These are phyloP conservation scores for Synanthedon vespiformis DNA, from an alignment of 2,888 invertebrate species.

Conservation along the genomic window DNA sequence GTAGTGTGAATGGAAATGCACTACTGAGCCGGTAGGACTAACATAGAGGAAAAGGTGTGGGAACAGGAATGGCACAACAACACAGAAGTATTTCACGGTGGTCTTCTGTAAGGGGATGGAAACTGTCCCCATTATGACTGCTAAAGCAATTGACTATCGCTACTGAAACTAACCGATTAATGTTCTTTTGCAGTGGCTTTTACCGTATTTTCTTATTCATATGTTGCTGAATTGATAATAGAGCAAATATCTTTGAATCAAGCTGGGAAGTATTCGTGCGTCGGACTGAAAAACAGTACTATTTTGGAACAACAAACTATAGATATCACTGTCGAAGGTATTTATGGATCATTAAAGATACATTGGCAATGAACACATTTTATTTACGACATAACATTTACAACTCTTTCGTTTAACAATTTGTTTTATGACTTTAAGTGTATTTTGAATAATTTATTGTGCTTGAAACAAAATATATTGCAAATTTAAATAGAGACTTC, in stretches of 20 bases:
- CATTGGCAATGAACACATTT: not conserved
- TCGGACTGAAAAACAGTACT: slow-evolving; percentile 19
- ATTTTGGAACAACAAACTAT: slow-evolving; percentile 16
- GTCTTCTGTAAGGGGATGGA: too few relatives aligned
- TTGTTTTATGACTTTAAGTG: not conserved
- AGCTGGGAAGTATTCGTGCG: slow-evolving; percentile 37
- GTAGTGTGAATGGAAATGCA: too few relatives aligned
- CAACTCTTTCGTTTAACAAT: not conserved
- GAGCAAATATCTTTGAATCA: slow-evolving; percentile 24
- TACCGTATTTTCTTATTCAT: slow-evolving; percentile 24
- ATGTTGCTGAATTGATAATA: slow-evolving; percentile 35
- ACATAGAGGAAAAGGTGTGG: too few relatives aligned
- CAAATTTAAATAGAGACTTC: too few relatives aligned
- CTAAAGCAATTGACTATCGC: too few relatives aligned
- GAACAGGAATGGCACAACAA: too few relatives aligned
- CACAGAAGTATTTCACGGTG: too few relatives aligned
- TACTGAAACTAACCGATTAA: too few relatives aligned
- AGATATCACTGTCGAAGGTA: slow-evolving; percentile 36
- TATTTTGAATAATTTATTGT: not conserved
- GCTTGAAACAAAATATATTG: too few relatives aligned
- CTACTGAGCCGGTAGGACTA: too few relatives aligned
- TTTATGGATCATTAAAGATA: slow-evolving; percentile 1
- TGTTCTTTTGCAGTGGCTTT: slow-evolving; percentile 23
- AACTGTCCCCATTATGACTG: too few relatives aligned
- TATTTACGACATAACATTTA: not conserved